Evolutionary conservation across 2,113 vertebrate genomes (phyloP).

Genomic region (Pardalotus punctatus): DNA sequence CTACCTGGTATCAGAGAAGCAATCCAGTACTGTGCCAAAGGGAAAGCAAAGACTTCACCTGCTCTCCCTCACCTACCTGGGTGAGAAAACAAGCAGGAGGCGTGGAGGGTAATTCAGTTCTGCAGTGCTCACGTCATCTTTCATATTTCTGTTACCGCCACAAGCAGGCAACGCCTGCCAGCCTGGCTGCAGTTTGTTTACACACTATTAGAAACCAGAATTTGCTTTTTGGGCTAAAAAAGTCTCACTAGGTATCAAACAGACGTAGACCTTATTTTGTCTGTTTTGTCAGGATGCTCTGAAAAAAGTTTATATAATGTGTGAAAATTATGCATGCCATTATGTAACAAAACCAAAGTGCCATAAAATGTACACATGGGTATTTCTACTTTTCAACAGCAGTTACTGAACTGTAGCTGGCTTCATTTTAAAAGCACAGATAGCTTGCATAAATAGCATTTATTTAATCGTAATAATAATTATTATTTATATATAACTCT

Average conservation of each 20-base stretch:
- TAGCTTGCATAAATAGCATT: neutral
- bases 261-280: neutral
- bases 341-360: neutral
- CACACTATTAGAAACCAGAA: neutral
- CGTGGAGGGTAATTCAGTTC: neutral
- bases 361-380: neutral
- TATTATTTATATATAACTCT: neutral
- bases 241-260: neutral
- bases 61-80: neutral
- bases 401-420: neutral
- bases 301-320: neutral
- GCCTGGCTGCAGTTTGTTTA: neutral
- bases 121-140: neutral
- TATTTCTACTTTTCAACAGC: neutral
- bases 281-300: neutral
- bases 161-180: neutral
- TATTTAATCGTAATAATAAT: neutral
- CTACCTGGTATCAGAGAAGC: rapidly evolving
- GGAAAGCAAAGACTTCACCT: neutral
- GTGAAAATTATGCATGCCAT: neutral
- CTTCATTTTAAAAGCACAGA: neutral
- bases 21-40: rapidly evolving
- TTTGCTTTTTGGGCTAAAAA: neutral
- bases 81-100: neutral
- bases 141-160: neutral